A percentile compares a stretch with the other conserved stretches of the same genome.
These are phyloP conservation scores for Limnephilus rhombicus DNA, from an alignment of 2,888 invertebrate species.

Conservation along the genomic window DNA sequence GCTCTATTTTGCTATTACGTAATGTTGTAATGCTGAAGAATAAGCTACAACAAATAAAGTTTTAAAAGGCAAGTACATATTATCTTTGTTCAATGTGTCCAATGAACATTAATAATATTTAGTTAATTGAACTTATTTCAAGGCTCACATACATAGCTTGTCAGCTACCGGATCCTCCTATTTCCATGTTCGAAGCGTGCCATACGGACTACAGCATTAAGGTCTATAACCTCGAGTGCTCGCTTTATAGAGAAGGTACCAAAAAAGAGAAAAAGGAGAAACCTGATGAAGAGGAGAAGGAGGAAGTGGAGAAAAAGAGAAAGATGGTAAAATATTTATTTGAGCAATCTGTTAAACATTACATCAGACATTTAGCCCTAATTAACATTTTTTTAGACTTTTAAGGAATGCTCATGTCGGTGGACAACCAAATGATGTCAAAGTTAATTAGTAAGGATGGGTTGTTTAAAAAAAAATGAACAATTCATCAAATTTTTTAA, in stretches of 20 bases:
- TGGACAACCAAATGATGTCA: neutral
- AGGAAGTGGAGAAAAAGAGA: neutral
- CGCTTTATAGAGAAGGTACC: slow-evolving; percentile 44
- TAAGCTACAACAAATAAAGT: neutral
- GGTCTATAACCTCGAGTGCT: slow-evolving; percentile 53
- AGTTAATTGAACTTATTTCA: neutral
- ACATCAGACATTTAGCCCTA: neutral
- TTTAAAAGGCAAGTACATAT: neutral
- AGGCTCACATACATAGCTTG: slow-evolving; percentile 80
- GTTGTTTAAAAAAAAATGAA: no score
- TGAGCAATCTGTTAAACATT: neutral
- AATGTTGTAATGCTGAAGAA: neutral
- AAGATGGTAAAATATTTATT: neutral
- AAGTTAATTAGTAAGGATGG: neutral
- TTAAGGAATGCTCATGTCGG: neutral
- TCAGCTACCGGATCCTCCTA: slow-evolving; percentile 79
- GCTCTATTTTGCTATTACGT: neutral
- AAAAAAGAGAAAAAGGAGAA: slow-evolving; percentile 32
- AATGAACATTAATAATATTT: neutral
- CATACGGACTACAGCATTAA: slow-evolving; percentile 73
- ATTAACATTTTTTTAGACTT: neutral
- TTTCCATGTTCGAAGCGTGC: slow-evolving; percentile 79
- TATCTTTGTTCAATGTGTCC: neutral
- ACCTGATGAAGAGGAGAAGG: neutral
- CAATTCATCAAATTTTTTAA: no score